Evolutionary conservation across 2,888 invertebrate species (phyloP).

Genomic region (Brachylomia viminalis): DNA sequence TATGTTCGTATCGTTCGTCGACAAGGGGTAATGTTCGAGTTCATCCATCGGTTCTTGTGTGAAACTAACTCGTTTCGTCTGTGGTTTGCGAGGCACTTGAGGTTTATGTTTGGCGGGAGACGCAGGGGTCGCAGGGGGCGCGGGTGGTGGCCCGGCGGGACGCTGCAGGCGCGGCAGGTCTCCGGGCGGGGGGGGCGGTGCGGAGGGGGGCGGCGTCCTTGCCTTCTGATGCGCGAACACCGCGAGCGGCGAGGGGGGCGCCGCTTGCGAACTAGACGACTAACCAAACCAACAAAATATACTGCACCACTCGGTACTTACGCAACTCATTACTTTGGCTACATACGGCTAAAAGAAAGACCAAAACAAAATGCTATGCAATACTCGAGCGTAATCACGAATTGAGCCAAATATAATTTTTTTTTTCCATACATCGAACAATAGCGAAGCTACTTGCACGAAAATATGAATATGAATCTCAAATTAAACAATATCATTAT

Average conservation of each 20-base stretch:
- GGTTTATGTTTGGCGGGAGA: constrained; percentile 84
- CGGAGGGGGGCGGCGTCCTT: constrained; percentile 76
- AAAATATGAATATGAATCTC: constrained; percentile 76
- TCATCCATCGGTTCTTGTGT: constrained; percentile 80
- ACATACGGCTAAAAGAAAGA: constrained; percentile 71
- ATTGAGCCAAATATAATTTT: constrained; percentile 55
- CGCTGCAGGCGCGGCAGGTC: constrained; percentile 71
- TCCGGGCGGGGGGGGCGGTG: constrained; percentile 72
- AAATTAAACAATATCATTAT: constrained; percentile 68
- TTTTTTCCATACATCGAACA: constrained; percentile 65
- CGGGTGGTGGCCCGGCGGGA: constrained; percentile 74
- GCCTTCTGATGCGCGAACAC: constrained; percentile 83
- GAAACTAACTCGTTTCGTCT: constrained; percentile 89
- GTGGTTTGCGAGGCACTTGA: constrained; percentile 88
- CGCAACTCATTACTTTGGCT: constrained; percentile 73
- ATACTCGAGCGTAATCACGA: constrained; percentile 62
- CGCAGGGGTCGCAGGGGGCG: constrained; percentile 65
- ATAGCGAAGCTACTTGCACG: constrained; percentile 85
- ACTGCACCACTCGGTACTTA: constrained; percentile 76
- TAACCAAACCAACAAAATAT: constrained; percentile 88
- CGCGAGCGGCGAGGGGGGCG: constrained; percentile 84
- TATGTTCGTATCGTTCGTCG: constrained; percentile 75
- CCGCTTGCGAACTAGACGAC: constrained; percentile 85
- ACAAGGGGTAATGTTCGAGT: constrained; percentile 71
- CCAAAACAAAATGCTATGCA: constrained; percentile 76